These are phyloP conservation scores for Perognathus longimembris DNA, from an alignment of 2,113 vertebrate genomes.

Conservation along the genomic window DNA sequence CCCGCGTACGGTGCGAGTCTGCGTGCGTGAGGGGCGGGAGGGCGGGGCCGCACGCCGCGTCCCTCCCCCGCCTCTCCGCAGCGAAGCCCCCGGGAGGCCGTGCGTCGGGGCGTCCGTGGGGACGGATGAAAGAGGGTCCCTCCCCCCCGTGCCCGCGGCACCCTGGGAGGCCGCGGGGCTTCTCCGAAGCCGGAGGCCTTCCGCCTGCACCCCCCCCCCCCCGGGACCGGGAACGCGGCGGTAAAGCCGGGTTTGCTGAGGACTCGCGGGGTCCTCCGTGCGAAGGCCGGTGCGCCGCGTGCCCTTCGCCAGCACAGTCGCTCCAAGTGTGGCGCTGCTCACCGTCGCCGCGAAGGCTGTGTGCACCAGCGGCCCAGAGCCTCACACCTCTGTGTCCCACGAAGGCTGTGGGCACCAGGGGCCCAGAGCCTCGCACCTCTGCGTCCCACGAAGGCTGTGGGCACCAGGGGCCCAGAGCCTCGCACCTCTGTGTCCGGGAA, in stretches of 20 bases:
- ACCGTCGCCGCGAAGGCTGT: neutral
- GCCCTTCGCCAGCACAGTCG: accelerated
- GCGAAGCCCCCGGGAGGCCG: too few species aligned
- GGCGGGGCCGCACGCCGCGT: too few species aligned
- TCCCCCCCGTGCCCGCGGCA: accelerated
- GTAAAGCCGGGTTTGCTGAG: neutral
- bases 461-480: neutral
- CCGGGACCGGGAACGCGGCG: neutral
- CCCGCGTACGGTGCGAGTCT: too few species aligned
- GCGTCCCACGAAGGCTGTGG: neutral
- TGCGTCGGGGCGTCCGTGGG: accelerated
- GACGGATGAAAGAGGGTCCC: accelerated
- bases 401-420: neutral
- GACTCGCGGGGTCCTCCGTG: accelerated
- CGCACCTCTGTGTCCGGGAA: too few species aligned
- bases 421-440: too few species aligned
- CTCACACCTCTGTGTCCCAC: too few species aligned
- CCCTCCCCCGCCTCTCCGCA: too few species aligned
- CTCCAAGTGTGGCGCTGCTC: neutral
- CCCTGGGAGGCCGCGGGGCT: too few species aligned
- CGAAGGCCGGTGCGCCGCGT: accelerated
- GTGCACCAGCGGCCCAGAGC: neutral
- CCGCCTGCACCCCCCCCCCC: too few species aligned
- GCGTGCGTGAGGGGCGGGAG: too few species aligned
- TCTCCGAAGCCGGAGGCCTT: too few species aligned